Conservation (phyloP, 2,113 vertebrate genomes). For the Nicator chloris region DNA sequence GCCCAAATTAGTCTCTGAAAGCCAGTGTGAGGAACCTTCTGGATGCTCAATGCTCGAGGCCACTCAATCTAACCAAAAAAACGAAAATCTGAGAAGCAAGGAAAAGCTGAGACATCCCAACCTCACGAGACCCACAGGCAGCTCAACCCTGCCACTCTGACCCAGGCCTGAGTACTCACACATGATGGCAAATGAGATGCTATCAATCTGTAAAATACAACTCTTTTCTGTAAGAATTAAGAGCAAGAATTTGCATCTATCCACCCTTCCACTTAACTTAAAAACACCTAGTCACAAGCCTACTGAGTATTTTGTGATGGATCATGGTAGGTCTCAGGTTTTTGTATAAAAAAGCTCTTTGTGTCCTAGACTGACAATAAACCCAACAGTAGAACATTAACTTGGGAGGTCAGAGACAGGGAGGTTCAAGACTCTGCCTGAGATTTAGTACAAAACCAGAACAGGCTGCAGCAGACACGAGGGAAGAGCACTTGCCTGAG, state of each 20-base stretch:
- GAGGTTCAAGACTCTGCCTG: not conserved
- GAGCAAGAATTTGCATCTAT: not conserved
- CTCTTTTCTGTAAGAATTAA: not conserved
- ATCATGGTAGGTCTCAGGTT: not conserved
- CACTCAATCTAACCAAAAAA: not conserved
- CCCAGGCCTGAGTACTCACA: not conserved
- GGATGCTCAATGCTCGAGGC: not conserved
- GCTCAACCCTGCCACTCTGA: not conserved
- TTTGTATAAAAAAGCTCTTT: not conserved
- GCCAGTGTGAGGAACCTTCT: not conserved
- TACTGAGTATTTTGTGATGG: not conserved
- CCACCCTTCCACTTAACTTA: not conserved
- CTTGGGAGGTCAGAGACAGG: not conserved
- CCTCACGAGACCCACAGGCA: not conserved
- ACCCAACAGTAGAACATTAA: not conserved
- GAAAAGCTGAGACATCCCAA: not conserved
- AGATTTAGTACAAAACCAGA: not conserved
- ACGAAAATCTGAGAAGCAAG: not conserved
- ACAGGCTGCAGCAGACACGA: not conserved
- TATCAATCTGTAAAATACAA: not conserved
- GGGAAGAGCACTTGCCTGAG: not conserved
- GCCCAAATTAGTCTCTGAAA: not conserved
- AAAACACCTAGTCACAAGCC: not conserved
- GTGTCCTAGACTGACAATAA: not conserved
- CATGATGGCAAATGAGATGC: not conserved